phyloP scores from a whole-genome alignment of 2,888 invertebrate species.

The Drosophila antonietae region DNA sequence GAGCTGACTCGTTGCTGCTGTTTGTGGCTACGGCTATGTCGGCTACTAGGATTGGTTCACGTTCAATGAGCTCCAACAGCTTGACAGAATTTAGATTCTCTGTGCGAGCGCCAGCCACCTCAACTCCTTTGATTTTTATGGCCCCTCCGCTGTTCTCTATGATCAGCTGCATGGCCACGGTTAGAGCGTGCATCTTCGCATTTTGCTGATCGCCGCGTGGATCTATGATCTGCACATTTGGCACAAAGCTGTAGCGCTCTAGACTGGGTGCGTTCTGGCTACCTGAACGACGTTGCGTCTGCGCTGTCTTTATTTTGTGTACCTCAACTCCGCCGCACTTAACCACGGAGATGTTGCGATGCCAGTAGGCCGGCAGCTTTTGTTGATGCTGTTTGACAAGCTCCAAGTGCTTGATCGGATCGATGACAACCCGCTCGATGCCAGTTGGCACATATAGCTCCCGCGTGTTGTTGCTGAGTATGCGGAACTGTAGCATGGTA shows the following conservation, averaged over 20 bases:
- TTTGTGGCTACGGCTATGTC: slow-evolving; percentile 87
- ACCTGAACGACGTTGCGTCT: slow-evolving; percentile 93
- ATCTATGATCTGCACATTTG: slow-evolving; percentile 87
- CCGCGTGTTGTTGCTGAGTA: slow-evolving; percentile 90
- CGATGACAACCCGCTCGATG: slow-evolving; percentile 91
- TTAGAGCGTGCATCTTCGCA: slow-evolving; percentile 87
- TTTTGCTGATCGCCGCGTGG: slow-evolving; percentile 86
- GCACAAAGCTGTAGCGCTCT: slow-evolving; percentile 93
- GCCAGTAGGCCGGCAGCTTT: slow-evolving; percentile 88
- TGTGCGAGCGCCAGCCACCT: slow-evolving; percentile 87
- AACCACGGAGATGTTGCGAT: slow-evolving; percentile 89
- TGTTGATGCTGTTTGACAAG: slow-evolving; percentile 77
- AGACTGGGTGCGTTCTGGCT: slow-evolving; percentile 91
- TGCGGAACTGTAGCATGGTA: slow-evolving; percentile 96
- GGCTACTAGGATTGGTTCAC: slow-evolving; percentile 91
- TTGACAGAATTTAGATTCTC: slow-evolving; percentile 88
- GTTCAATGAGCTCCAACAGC: slow-evolving; percentile 88
- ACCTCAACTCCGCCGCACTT: slow-evolving; percentile 94
- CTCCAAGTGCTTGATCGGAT: slow-evolving; percentile 89
- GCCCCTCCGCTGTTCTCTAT: slow-evolving; percentile 90
- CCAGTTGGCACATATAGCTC: slow-evolving; percentile 95
- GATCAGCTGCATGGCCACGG: slow-evolving; percentile 89
- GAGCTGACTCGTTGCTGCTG: slow-evolving; percentile 85
- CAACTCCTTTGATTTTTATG: slow-evolving; percentile 90
- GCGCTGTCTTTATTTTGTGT: slow-evolving; percentile 94